Evolutionary conservation across 1,140 invertebrate species (phyloP).

Genomic region (Triops cancriformis): DNA sequence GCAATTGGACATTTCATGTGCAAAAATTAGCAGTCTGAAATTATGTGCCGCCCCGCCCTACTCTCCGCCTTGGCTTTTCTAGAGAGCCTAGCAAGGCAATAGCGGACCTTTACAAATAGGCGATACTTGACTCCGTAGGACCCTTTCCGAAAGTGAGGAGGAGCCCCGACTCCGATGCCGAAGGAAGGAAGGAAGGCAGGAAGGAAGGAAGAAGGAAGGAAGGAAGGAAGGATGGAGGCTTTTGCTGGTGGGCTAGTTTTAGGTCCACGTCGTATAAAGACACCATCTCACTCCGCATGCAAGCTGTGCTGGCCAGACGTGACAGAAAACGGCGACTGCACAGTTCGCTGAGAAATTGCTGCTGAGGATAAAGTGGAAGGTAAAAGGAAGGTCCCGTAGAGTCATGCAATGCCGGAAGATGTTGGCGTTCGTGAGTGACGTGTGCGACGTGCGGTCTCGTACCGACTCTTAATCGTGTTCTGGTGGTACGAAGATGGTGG

Average conservation of each 20-base stretch:
- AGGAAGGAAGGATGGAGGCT: conserved; percentile 1
- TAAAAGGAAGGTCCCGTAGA: not conserved
- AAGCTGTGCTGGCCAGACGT: conserved; percentile 9
- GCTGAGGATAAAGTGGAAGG: not conserved
- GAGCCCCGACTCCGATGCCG: not conserved
- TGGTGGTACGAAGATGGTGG: not conserved
- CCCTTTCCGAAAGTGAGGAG: not conserved
- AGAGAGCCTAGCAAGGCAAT: not conserved
- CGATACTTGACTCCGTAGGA: not conserved
- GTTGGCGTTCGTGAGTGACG: conserved; percentile 8
- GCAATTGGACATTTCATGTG: not conserved
- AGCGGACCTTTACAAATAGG: not conserved
- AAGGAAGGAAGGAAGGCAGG: not conserved
- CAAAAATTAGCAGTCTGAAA: not conserved
- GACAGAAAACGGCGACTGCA: conserved; percentile 12
- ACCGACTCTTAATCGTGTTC: conserved; percentile 4
- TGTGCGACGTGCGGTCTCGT: conserved; percentile 11
- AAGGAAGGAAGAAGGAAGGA: not conserved
- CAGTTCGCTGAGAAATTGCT: conserved; percentile 5
- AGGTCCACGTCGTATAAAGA: conserved; percentile 1
- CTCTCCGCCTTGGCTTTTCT: not conserved
- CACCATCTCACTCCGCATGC: not conserved
- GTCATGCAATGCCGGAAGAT: not conserved
- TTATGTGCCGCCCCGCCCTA: not conserved
- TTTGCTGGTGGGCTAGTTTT: conserved; percentile 10